Percentiles rank a stretch among this genome's conserved stretches.
These are phyloP conservation scores for Leptura quadrifasciata DNA, from an alignment of 2,888 invertebrate genomes.

Conservation along the genomic window DNA sequence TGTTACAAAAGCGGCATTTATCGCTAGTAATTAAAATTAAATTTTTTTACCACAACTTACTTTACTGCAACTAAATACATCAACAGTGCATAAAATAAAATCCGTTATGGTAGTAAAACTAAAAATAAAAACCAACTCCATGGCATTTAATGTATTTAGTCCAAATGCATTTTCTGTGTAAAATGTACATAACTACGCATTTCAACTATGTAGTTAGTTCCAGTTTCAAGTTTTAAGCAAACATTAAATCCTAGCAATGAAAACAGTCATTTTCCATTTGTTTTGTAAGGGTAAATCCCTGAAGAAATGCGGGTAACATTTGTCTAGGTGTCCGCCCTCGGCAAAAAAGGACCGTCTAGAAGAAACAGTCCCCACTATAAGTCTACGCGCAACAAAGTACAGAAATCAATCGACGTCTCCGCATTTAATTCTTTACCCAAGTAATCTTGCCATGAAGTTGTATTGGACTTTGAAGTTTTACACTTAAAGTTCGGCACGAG, in stretches of 20 bases:
- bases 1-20: too few species aligned
- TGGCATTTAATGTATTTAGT: constrained; percentile 40
- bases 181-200: constrained; percentile 43
- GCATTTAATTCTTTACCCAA: constrained; percentile 49
- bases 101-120: not conserved
- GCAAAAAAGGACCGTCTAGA: constrained; percentile 33
- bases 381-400: constrained; percentile 45
- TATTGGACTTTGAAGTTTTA: constrained; percentile 60
- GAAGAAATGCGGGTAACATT: constrained; percentile 44
- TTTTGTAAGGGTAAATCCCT: constrained; percentile 42
- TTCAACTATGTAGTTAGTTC: constrained; percentile 24
- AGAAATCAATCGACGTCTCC: constrained; percentile 59
- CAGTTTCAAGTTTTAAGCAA: constrained; percentile 37
- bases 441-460: constrained; percentile 62
- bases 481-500: constrained; percentile 49
- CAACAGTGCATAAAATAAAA: not conserved
- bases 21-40: too few species aligned
- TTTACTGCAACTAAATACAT: not conserved
- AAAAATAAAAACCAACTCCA: constrained; percentile 17
- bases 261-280: constrained; percentile 43
- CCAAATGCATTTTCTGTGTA: constrained; percentile 51
- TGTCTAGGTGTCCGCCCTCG: constrained; percentile 43
- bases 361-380: constrained; percentile 30
- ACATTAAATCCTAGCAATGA: constrained; percentile 37
- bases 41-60: not conserved